Evolutionary conservation across 1,140 invertebrate species (phyloP).

Genomic region (Colletes gigas): DNA sequence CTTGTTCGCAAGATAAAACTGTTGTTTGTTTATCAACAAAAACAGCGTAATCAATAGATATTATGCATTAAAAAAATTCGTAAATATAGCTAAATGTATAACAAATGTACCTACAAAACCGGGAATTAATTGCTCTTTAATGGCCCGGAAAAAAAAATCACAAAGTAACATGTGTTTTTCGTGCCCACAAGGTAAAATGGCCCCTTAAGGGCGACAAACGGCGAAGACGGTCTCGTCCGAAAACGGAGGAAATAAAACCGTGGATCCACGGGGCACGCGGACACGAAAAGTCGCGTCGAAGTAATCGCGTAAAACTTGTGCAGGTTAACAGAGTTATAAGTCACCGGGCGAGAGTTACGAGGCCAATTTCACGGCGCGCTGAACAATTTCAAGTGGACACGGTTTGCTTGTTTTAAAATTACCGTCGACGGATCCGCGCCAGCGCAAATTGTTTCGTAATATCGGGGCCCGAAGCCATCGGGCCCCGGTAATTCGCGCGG

Average conservation of each 20-base stretch:
- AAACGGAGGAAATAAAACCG: background rate
- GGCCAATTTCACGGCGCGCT: constrained; percentile 24
- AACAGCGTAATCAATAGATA: no score
- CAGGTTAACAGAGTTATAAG: constrained; percentile 31
- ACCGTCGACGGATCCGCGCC: background rate
- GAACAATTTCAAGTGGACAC: constrained; percentile 11
- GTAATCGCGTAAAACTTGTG: constrained; percentile 21
- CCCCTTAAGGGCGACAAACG: background rate
- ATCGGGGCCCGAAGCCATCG: background rate
- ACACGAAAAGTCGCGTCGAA: constrained; percentile 7
- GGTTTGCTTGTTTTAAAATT: constrained; percentile 21
- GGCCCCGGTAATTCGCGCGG: background rate
- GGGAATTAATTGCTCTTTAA: no score
- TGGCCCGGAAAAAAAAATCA: no score
- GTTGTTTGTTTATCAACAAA: no score
- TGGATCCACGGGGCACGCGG: background rate
- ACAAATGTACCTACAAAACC: no score
- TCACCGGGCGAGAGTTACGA: constrained; percentile 27
- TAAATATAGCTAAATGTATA: no score
- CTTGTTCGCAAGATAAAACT: no score
- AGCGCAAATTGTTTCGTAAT: constrained; percentile 22
- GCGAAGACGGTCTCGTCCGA: background rate
- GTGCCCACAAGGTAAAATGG: no score
- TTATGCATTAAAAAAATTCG: no score
- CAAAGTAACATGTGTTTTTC: no score